Base-by-base conservation (phyloP, 30 jellyfish, hydroid and myxozoan genomes). In the Pseudorhiza aurosa region DNA sequence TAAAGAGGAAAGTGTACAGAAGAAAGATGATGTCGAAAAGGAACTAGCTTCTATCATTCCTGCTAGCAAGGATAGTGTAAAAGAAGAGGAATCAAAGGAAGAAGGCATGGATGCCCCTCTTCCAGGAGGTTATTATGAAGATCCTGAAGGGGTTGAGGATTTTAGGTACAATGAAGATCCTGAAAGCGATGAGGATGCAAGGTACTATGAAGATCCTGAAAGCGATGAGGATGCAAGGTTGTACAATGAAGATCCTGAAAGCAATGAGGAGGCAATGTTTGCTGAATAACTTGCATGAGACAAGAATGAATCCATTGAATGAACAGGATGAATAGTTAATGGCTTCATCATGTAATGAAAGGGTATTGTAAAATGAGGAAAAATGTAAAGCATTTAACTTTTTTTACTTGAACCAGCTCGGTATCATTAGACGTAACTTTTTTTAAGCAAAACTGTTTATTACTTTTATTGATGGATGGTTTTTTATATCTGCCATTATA, bases 201-300 rank as follows among this genome's bases (percentile, higher is more conserved):
- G 21, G 43, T n/a, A 72, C 17, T 8, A 18, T 10, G 82, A 50
- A 11, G 85, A 72, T 69, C 32, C 37, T 36, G 82, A 69, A 36
- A 82, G 39, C 39, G 83, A 69, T 36, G 83, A 69, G 37, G 83
- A 69, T 40, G 82, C 19, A 10, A 14, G n/a, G 9, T 29, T 9
- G 27, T 11, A 69, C 35, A 82, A 69, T 69, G 83, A 69, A 9
- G 82, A 37, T 36, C 72, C 37, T 69, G 83, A 69, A 46, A 46
- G 25, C n/a, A 26, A 46, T 15, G 60, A 46, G 2, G 60, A 8
- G 0, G 14, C 0, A 3, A 1, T 15, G 7, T 26, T 15, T 8
- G 55, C n/a, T n/a, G n/a, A n/a, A n/a, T n/a, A n/a, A n/a, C n/a
- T n/a, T n/a, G n/a, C n/a, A n/a, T n/a, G n/a, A n/a, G n/a, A n/a